Conservation (phyloP, 2,113 vertebrate species). For the Progne subis region DNA sequence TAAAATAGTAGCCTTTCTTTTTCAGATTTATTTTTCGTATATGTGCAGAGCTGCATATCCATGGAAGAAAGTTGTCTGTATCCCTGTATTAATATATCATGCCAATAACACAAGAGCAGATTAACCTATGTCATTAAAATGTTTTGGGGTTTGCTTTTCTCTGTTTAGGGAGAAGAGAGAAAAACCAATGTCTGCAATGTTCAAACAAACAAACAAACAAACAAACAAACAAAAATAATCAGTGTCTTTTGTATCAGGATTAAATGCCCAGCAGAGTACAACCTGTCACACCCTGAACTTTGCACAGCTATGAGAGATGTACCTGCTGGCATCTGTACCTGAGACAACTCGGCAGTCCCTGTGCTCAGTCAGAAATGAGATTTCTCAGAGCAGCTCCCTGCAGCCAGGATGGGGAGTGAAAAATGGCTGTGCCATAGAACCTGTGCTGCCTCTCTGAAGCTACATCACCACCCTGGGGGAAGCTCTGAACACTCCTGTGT, state of each 20-base stretch:
- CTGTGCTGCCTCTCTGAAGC: neutral
- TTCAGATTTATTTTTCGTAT: slow-evolving; percentile 5
- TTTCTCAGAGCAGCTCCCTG: neutral
- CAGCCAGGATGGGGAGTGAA: neutral
- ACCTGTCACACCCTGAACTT: neutral
- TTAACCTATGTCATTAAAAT: neutral
- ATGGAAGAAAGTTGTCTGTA: neutral
- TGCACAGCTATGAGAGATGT: neutral
- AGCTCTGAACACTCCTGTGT: neutral
- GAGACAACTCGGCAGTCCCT: neutral
- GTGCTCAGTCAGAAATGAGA: neutral
- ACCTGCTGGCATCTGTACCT: neutral
- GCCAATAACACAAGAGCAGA: neutral
- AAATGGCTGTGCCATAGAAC: neutral
- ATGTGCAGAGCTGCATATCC: neutral
- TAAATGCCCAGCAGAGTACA: neutral
- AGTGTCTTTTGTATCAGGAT: neutral
- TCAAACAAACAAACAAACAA: neutral
- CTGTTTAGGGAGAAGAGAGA: neutral
- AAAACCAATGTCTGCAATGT: neutral
- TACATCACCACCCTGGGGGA: neutral
- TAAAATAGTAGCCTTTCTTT: slow-evolving; percentile 44
- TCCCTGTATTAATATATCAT: neutral
- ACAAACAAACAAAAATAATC: neutral
- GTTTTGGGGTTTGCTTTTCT: neutral